Evolutionary conservation across 2,113 vertebrate species (phyloP).

Genomic region (Boleophthalmus pectinirostris): DNA sequence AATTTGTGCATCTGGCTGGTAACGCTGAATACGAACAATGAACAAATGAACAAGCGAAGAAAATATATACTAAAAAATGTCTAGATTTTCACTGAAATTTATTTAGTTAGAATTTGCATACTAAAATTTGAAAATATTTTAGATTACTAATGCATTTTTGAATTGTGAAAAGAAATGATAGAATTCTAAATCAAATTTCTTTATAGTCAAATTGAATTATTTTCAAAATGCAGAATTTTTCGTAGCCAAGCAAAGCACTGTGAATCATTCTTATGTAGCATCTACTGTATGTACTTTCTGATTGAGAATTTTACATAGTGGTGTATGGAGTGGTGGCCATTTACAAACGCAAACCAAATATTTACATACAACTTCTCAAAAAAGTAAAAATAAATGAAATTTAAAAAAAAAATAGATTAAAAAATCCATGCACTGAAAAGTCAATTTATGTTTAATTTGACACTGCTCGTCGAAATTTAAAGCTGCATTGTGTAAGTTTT

Average conservation of each 20-base stretch:
- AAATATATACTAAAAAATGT: not conserved
- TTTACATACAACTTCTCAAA: not conserved
- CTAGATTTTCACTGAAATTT: not conserved
- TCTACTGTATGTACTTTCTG: not conserved
- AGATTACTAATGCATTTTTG: too few species aligned
- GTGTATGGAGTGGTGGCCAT: not conserved
- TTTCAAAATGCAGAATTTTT: not conserved
- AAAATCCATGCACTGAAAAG: conserved; percentile 19
- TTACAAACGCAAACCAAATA: not conserved
- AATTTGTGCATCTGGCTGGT: not conserved
- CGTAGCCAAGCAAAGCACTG: not conserved
- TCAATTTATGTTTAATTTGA: not conserved
- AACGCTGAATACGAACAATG: too few species aligned
- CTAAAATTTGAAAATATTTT: too few species aligned
- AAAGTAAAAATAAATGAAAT: not conserved
- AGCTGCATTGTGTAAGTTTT: too few species aligned
- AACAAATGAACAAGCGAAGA: not conserved
- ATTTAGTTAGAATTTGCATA: not conserved
- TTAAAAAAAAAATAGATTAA: not conserved
- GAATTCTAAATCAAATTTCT: too few species aligned
- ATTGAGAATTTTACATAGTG: not conserved
- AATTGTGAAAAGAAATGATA: too few species aligned
- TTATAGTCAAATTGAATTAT: too few species aligned
- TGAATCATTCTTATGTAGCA: not conserved
- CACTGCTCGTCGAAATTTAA: not conserved